These are phyloP conservation scores for Encarsia formosa DNA, from an alignment of 2,888 invertebrate species.

Conservation along the genomic window DNA sequence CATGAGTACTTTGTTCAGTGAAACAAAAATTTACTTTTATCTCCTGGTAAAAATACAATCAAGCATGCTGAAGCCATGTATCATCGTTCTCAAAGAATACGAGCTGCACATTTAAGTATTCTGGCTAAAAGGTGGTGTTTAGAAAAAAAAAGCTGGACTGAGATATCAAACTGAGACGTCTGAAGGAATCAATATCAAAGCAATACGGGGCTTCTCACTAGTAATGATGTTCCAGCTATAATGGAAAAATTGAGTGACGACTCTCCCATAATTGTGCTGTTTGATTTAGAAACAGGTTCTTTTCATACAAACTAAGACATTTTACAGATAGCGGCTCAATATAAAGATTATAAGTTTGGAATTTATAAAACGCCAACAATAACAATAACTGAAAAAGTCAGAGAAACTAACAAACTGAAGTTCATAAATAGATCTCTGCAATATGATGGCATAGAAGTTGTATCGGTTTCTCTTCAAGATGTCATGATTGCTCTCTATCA, in stretches of 20 bases:
- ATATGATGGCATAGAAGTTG: slow-evolving; percentile 6
- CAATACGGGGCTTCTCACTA: not conserved
- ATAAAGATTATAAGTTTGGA: slow-evolving; percentile 5
- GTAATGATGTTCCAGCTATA: not conserved
- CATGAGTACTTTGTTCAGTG: not conserved
- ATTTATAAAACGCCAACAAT: slow-evolving; percentile 9
- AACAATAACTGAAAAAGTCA: slow-evolving; percentile 4
- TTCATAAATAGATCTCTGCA: slow-evolving; percentile 2
- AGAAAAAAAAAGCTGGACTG: not conserved
- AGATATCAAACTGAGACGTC: not conserved
- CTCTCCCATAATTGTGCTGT: not conserved
- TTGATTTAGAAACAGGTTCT: slow-evolving; percentile 3
- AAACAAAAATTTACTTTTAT: not conserved
- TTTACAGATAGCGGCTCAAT: slow-evolving; percentile 22
- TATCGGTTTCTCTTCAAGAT: slow-evolving; percentile 4
- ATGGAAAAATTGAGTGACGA: not conserved
- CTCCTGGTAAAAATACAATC: not conserved
- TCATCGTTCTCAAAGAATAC: not conserved
- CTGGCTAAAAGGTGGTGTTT: not conserved
- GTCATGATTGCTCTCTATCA: slow-evolving; percentile 14
- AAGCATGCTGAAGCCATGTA: not conserved
- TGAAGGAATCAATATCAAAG: slow-evolving; percentile 1
- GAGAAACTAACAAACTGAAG: not conserved
- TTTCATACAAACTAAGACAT: slow-evolving; percentile 9
- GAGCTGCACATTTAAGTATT: not conserved